Base-by-base conservation (phyloP, 2,113 vertebrate genomes). In the Genyomyrus donnyi region DNA sequence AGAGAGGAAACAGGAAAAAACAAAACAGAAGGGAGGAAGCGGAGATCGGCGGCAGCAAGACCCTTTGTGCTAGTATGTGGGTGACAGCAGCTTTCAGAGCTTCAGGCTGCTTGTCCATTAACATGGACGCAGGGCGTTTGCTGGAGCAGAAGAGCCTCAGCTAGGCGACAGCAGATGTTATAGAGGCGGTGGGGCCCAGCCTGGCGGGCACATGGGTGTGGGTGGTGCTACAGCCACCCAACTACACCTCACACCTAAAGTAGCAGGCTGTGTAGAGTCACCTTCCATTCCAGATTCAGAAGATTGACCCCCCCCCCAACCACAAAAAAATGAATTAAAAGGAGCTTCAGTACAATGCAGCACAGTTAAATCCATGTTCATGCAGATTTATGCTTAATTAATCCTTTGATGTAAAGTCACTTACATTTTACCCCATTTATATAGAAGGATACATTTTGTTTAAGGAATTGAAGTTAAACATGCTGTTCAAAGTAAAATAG, bases 1-100 rank as follows among this genome's bases (percentile, higher is more conserved):
- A 48, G 80, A 83, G 42, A 85, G 42, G 52, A 85, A 89, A 46
- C 80, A 66, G 88, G 53, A 88, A 88, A 74, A 88, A 70, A 88
- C 27, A 74, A 49, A 31, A 48, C 8, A 31, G 39, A 15, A 62
- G 50, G 80, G 17, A 62, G 89, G 89, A 31, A 85, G 50, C 53
- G 9, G 11, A 50, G 39, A 62, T 89, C 89, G 19, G 15, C 35
- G 8, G 31, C 58, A 42, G 52, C 49, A 24, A 45, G 27, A 21
- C 11, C 56, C n/a, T 70, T 70, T 10, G 86, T 56, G 62, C 70
- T 50, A 90, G 66, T 50, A 87, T 42, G n/a, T 31, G 45, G 83
- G 70, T 87, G 89, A 87, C 56, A 35, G 89, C 24, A 46, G 27
- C 74, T 87, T 86, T 62, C 85, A 88, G 58, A 87, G 39, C 31